Conservation (phyloP, 2,113 vertebrate genomes). For the Tragelaphus scriptus region DNA sequence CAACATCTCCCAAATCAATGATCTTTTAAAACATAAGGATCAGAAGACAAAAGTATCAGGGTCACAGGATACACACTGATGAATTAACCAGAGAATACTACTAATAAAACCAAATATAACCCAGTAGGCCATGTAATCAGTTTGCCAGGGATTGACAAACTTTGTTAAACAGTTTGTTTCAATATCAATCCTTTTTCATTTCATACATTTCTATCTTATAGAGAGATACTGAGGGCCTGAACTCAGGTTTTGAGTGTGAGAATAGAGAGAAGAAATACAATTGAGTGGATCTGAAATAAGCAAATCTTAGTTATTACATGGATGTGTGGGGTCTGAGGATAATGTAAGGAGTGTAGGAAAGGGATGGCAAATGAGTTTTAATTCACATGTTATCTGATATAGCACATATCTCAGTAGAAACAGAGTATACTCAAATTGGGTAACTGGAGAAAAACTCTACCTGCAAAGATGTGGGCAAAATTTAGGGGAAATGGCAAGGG, state of each 20-base stretch:
- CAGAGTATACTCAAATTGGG: background rate
- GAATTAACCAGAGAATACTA: background rate
- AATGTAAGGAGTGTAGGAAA: background rate
- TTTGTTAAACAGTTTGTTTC: background rate
- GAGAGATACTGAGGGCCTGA: background rate
- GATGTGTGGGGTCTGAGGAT: background rate
- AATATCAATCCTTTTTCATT: background rate
- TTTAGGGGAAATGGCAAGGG: background rate
- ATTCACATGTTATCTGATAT: background rate
- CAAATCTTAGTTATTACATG: background rate
- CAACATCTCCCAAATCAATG: background rate
- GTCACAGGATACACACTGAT: background rate
- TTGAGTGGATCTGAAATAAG: background rate
- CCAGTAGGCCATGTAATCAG: background rate
- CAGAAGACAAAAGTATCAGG: background rate
- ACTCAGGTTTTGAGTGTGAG: background rate
- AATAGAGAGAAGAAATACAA: background rate
- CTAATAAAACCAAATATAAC: constrained; percentile 15
- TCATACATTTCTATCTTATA: background rate
- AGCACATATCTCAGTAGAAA: constrained; percentile 6
- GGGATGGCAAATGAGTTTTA: background rate
- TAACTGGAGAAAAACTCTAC: background rate
- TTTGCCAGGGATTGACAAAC: background rate
- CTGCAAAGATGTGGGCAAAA: background rate
- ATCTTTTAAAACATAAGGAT: background rate